Conservation (phyloP, 2,113 vertebrate species). For the Nymphicus hollandicus region DNA sequence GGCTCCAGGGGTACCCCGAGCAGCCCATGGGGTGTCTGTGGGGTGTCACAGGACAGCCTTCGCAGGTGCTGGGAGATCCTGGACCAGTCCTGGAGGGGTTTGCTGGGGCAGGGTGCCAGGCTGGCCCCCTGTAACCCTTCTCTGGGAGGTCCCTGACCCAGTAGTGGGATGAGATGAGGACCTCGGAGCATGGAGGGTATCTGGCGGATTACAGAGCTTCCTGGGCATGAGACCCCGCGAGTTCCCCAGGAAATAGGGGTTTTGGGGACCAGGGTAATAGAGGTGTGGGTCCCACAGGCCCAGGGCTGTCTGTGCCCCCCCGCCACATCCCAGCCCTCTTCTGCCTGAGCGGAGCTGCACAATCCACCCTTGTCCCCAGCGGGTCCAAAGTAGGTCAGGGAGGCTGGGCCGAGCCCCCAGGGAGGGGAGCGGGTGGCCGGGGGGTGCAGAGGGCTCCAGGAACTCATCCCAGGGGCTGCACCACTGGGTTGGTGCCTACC, state of each 20-base stretch:
- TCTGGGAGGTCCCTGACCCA: neutral
- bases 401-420: neutral
- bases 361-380: constrained; percentile 16
- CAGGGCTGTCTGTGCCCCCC: fast-evolving
- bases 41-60: neutral
- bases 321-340: neutral
- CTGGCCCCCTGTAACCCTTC: neutral
- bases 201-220: neutral
- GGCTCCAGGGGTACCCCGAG: neutral
- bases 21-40: neutral
- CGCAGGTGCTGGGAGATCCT: neutral
- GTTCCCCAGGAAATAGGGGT: neutral
- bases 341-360: constrained; percentile 44
- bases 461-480: neutral
- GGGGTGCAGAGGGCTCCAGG: neutral
- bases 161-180: neutral
- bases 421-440: neutral
- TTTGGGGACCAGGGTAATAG: fast-evolving
- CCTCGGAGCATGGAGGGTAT: neutral
- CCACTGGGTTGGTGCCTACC: neutral
- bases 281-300: fast-evolving
- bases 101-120: neutral
- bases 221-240: fast-evolving
- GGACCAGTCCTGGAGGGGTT: neutral
- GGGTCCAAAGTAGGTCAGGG: constrained; percentile 43